These are phyloP conservation scores for Cyphomyrmex costatus DNA, from an alignment of 1,140 invertebrate genomes.

Conservation along the genomic window DNA sequence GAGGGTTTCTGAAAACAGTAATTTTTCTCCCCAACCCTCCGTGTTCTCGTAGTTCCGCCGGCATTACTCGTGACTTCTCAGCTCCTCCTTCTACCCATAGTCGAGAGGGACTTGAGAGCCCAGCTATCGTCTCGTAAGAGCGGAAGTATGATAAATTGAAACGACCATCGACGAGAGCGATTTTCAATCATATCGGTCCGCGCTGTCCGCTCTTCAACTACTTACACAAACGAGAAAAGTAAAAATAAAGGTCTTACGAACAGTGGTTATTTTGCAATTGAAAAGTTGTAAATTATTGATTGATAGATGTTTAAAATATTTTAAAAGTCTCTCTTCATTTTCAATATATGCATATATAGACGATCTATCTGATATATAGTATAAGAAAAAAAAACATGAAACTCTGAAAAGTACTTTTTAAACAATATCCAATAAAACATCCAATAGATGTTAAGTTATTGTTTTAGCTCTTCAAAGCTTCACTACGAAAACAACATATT, in stretches of 20 bases:
- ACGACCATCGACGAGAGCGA: conserved; percentile 71
- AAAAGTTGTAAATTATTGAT: conserved; percentile 3
- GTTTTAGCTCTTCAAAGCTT: not conserved
- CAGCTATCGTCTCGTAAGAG: conserved; percentile 49
- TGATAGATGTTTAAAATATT: conserved; percentile 1
- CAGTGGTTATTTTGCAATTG: not conserved
- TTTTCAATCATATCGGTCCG: conserved; percentile 69
- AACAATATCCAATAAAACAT: conserved; percentile 23
- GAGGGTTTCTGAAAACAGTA: conserved; percentile 63
- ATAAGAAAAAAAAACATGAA: not conserved
- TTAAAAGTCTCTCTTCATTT: not conserved
- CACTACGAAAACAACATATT: too few species aligned
- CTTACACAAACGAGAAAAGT: conserved; percentile 24
- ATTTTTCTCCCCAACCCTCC: conserved; percentile 69
- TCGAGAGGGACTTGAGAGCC: conserved; percentile 59
- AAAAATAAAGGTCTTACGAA: not conserved
- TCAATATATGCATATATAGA: not conserved
- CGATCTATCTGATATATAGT: too few species aligned
- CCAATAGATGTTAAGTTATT: not conserved
- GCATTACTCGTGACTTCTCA: conserved; percentile 35
- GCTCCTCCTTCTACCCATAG: conserved; percentile 26
- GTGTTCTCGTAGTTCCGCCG: conserved; percentile 21
- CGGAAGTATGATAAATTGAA: conserved; percentile 80
- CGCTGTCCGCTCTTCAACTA: conserved; percentile 28
- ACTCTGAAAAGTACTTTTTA: not conserved